Conservation (phyloP, 1,140 invertebrate genomes). For the Bombus turneri region DNA sequence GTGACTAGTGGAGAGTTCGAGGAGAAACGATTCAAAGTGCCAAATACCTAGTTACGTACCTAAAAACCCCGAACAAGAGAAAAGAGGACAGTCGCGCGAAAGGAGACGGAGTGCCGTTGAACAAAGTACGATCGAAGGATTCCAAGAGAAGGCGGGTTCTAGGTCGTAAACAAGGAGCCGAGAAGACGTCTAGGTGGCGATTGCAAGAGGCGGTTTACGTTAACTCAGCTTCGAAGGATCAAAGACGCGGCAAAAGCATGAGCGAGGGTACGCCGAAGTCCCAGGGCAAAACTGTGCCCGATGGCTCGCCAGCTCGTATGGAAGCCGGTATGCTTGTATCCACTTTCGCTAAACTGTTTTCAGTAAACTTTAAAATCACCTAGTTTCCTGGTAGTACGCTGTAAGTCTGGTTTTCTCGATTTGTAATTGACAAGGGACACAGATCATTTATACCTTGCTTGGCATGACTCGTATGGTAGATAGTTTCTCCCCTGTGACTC, state of each 20-base stretch:
- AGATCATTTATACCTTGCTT: not conserved
- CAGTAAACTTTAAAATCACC: no score
- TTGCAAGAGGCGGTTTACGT: conserved; percentile 32
- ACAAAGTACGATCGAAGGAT: not conserved
- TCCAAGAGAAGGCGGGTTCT: not conserved
- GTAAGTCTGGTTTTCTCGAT: not conserved
- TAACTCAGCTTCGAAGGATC: conserved; percentile 46
- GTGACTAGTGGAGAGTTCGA: no score
- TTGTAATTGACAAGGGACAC: not conserved
- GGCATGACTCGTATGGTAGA: not conserved
- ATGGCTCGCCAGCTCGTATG: conserved; percentile 68
- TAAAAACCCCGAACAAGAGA: no score
- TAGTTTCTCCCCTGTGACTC: not conserved
- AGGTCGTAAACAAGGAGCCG: not conserved
- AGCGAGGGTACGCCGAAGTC: conserved; percentile 69
- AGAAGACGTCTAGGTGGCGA: conserved; percentile 16
- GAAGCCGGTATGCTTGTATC: conserved; percentile 70
- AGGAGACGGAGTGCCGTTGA: not conserved
- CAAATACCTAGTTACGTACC: no score
- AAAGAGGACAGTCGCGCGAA: not conserved
- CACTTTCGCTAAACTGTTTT: not conserved
- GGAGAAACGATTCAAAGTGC: no score
- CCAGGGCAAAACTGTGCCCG: conserved; percentile 59
- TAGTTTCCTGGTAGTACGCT: no score
- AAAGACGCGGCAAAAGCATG: conserved; percentile 65